Evolutionary conservation across 2,797 vertebrate genomes (phyloP), one percentile per base, ranked within the genome.

Genomic region (Merluccius polli): DNA sequence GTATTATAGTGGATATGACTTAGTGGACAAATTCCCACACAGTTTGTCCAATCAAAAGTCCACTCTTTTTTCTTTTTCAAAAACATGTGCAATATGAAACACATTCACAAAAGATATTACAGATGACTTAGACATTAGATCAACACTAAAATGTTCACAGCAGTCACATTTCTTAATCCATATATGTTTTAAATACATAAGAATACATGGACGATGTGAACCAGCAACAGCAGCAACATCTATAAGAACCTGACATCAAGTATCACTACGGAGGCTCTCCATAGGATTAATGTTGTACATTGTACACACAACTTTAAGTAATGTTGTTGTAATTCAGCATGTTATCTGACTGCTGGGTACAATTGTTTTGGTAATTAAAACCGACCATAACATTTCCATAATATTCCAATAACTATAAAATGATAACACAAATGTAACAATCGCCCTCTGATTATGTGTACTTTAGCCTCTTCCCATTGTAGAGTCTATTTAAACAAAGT

Each of bases 81-180:
- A 59, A 59, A 7, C 48, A 59, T n/a, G 21, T 59, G 15, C 48
- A 59, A 59, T 59, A 59, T 59, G 52, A 59, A 6, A 59, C 52
- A 59, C 21, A 27, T 48, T 48, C 13, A 18, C 41, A 65, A n/a
- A n/a, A n/a, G n/a, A 24, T 63, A n/a, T 6, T n/a, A 63, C 59
- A 63, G 59, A n/a, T 65, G 9, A 65, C 33, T n/a, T n/a, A 71
- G 10, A 71, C 29, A 32, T 32, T 35, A 70, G 33, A n/a, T 35
- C 32, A 70, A 65, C 30, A 35, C 15, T n/a, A 33, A 71, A 12
- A 33, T 8, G n/a, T 70, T 69, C 67, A 70, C 31, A 32, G 68
- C 4, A 86, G 48, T 74, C 81, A 52, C 86, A 87, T 35, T 77
- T 89, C 52, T 79, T 86, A 38, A 77, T 87, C 1, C 80, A 90